These are phyloP conservation scores for Phenganax marumi DNA, from an alignment of 92 coral and sea anemone genomes.

Conservation along the genomic window DNA sequence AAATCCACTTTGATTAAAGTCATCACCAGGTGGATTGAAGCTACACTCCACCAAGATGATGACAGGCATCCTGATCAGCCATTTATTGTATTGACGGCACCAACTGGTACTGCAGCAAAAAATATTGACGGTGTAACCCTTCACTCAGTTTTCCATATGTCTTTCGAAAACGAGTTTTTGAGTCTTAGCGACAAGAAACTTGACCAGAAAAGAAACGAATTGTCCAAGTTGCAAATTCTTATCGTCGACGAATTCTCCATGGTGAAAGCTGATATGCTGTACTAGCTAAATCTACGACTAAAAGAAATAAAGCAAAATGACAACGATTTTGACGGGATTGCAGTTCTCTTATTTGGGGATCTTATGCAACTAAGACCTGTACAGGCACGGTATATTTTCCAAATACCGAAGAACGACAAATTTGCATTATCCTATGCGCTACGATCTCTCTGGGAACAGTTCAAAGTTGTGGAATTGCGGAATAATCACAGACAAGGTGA, in stretches of 20 bases:
- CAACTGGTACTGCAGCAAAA: no score
- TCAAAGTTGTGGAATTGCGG: conserved; percentile 23
- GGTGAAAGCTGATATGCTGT: conserved; percentile 24
- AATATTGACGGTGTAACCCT: conserved; percentile 25
- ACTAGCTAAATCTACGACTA: conserved; percentile 8
- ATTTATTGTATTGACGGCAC: conserved; percentile 36
- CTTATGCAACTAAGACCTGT: conserved; percentile 17
- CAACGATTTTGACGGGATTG: conserved; percentile 8
- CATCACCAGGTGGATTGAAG: conserved; percentile 38
- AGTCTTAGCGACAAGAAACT: conserved; percentile 20
- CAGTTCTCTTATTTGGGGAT: conserved; percentile 16
- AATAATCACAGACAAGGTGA: conserved; percentile 40
- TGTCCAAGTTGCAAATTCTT: conserved; percentile 24
- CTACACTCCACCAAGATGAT: conserved; percentile 30
- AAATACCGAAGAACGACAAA: conserved; percentile 13
- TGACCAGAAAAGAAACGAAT: conserved; percentile 32
- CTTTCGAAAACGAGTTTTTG: conserved; percentile 26
- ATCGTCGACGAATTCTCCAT: conserved; percentile 21
- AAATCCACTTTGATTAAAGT: conserved; percentile 30
- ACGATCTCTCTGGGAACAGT: conserved; percentile 33
- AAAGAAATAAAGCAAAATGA: conserved; percentile 20
- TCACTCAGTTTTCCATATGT: conserved; percentile 34
- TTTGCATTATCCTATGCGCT: conserved; percentile 32
- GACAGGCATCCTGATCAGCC: conserved; percentile 35
- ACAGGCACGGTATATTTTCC: conserved; percentile 12